A percentile compares a stretch with the other conserved stretches of the same genome.
Evolutionary conservation across 2,113 vertebrate genomes (phyloP).

Genomic region (Pica pica): DNA sequence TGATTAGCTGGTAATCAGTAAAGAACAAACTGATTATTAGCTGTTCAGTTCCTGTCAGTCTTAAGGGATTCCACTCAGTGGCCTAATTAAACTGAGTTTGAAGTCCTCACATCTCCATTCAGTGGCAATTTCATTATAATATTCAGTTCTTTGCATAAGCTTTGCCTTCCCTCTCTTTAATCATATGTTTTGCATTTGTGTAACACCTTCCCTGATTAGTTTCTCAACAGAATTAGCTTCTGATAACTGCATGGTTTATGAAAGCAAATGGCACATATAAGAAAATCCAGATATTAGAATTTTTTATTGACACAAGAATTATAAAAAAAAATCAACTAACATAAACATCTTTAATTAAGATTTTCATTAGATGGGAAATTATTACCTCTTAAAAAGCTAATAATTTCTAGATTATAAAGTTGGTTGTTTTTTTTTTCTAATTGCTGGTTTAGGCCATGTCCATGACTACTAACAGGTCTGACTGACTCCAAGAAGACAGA

Average conservation of each 20-base stretch:
- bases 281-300: conserved; percentile 64
- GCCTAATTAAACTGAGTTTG: conserved; percentile 82
- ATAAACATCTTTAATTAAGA: conserved; percentile 60
- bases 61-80: conserved; percentile 82
- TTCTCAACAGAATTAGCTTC: conserved; percentile 79
- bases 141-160: conserved; percentile 69
- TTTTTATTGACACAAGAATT: conserved; percentile 53
- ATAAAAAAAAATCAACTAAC: neutral
- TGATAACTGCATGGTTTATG: conserved; percentile 74
- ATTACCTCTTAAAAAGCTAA: conserved; percentile 5
- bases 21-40: conserved; percentile 94
- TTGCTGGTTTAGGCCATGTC: neutral
- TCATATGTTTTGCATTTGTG: conserved; percentile 82
- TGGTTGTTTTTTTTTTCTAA: neutral
- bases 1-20: conserved; percentile 94
- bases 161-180: conserved; percentile 77
- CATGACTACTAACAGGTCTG: neutral
- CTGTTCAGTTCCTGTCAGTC: conserved; percentile 81
- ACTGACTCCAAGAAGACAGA: neutral
- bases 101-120: conserved; percentile 80
- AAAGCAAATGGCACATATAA: conserved; percentile 78
- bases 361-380: conserved; percentile 11
- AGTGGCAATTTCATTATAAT: conserved; percentile 73
- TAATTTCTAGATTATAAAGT: neutral
- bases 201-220: conserved; percentile 86